Conservation (phyloP, 2,113 vertebrate species). For the Spea bombifrons region DNA sequence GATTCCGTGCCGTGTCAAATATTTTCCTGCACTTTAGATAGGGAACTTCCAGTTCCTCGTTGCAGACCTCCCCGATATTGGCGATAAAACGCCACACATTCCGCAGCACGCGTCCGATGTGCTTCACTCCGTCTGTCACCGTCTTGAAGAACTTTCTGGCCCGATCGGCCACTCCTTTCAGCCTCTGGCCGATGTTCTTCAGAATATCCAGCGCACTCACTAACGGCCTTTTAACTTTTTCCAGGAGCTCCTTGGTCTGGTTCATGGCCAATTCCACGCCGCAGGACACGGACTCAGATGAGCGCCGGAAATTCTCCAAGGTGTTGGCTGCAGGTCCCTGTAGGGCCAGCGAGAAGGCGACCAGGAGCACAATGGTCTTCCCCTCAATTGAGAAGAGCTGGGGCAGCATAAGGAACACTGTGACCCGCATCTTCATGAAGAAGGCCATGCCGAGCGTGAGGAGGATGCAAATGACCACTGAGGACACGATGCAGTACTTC, state of each 20-base stretch:
- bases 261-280: conserved; percentile 80
- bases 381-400: conserved; percentile 81
- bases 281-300: conserved; percentile 75
- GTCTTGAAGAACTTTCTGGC: conserved; percentile 69
- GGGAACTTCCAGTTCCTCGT: conserved; percentile 71
- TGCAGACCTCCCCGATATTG: conserved; percentile 69
- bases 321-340: conserved; percentile 80
- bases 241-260: conserved; percentile 74
- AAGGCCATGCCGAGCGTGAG: conserved; percentile 78
- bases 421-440: conserved; percentile 55
- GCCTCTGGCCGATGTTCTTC: conserved; percentile 70
- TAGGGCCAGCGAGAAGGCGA: conserved; percentile 67
- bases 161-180: conserved; percentile 62
- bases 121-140: conserved; percentile 68
- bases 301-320: conserved; percentile 70
- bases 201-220: conserved; percentile 72
- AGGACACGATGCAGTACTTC: conserved; percentile 70
- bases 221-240: conserved; percentile 68
- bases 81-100: conserved; percentile 77
- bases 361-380: conserved; percentile 68
- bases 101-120: conserved; percentile 71
- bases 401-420: conserved; percentile 72
- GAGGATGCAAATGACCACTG: conserved; percentile 56
- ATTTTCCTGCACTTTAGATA: conserved; percentile 66
- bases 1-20: conserved; percentile 63